phyloP scores from a whole-genome alignment of 2,797 vertebrate species.

The Microctenopoma lineatum region DNA sequence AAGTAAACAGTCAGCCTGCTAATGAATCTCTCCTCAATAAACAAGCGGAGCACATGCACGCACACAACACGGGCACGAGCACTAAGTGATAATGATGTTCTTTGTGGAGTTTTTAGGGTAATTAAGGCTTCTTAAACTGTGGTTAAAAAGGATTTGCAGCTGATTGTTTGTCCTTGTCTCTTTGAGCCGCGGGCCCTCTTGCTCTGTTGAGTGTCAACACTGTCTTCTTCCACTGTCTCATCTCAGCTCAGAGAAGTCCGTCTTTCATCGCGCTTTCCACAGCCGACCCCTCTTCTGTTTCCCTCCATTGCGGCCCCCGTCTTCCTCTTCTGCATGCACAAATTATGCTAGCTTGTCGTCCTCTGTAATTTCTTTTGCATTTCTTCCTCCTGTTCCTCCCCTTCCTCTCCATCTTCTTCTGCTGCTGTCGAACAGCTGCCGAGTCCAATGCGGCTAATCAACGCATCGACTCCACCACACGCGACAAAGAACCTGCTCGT shows the following conservation, averaged over 20 bases:
- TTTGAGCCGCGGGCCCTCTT: slow-evolving; percentile 65
- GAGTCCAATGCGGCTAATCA: slow-evolving; percentile 47
- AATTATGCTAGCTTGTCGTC: slow-evolving; percentile 54
- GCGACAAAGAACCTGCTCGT: slow-evolving; percentile 66
- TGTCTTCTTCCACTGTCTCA: slow-evolving; percentile 43
- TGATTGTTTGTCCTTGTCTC: slow-evolving; percentile 75
- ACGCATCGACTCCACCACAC: slow-evolving; percentile 67
- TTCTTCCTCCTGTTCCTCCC: slow-evolving; percentile 39
- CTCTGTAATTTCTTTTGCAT: slow-evolving; percentile 58
- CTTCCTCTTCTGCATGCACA: slow-evolving; percentile 28
- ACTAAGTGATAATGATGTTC: slow-evolving; percentile 69
- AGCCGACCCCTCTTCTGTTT: slow-evolving; percentile 30
- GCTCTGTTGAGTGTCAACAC: slow-evolving; percentile 61
- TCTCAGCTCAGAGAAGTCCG: slow-evolving; percentile 25
- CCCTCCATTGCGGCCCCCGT: slow-evolving; percentile 15
- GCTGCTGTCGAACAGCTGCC: slow-evolving; percentile 68
- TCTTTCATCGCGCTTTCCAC: slow-evolving; percentile 40
- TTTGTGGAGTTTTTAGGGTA: slow-evolving; percentile 72
- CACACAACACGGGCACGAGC: slow-evolving; percentile 28
- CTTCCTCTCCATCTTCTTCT: slow-evolving; percentile 39
- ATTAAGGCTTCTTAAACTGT: slow-evolving; percentile 69
- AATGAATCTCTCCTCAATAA: slow-evolving; percentile 74
- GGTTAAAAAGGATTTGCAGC: slow-evolving; percentile 73
- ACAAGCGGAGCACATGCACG: slow-evolving; percentile 47
- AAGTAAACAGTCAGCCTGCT: slow-evolving; percentile 68